Evolutionary conservation across 2,888 invertebrate species (phyloP), one percentile per base, ranked within the genome.

Genomic region (Mantis religiosa): DNA sequence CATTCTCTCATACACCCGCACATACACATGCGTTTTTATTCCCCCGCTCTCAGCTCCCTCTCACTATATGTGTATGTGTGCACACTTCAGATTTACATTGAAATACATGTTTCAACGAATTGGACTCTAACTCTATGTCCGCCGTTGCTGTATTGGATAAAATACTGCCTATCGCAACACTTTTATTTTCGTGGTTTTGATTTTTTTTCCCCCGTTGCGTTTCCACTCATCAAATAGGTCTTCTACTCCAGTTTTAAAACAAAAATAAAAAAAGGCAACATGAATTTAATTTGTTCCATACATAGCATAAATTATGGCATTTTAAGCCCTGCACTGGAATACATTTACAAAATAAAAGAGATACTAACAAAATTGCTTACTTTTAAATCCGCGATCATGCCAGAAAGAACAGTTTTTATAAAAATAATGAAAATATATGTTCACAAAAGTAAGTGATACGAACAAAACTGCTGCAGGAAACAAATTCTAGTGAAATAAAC

Each of bases 21-120:
- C 54, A 71, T 71, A 71, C 54, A 71, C 54, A 71, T 25, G 54
- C 54, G 54, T 71, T 71, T 71, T 71, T 71, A 71, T 71, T 71
- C 54, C 54, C 54, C 54, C 54, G 15, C 54, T 71, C 54, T 71
- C 54, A 71, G 25, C 54, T 71, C 54, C 54, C 54, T 54, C 54
- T 54, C 54, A 15, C 14, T 71, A 20, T 71, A 71, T 71, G 54
- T 71, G 54, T 71, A 20, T 54, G 54, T 25, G 54, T 25, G 54
- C 54, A 28, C 47, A 34, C 87, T 82, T 87, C 82, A 87, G 82
- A 87, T 87, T 34, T 87, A 82, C 82, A 82, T 87, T 87, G 82
- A 82, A 87, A 34, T 87, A 27, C 41, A 34, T 41, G 87, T 87
- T 87, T 87, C 87, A 87, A 82, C 82, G 82, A 82, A 87, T 82